Evolutionary conservation across 2,888 invertebrate species (phyloP).

Genomic region (Arenicola marina): DNA sequence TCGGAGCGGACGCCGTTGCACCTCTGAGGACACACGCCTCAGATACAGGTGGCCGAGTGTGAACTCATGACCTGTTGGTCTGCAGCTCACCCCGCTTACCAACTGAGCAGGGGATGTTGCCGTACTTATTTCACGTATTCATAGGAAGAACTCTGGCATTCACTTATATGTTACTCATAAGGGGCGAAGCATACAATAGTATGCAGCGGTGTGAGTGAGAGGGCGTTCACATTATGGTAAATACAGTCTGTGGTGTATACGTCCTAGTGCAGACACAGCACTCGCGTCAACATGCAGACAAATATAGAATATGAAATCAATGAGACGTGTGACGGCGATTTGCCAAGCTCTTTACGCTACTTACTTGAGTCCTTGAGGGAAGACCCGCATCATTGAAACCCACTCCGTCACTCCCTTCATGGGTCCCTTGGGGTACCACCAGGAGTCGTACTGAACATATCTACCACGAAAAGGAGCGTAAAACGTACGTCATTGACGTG

Average conservation of each 20-base stretch:
- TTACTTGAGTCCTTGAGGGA: constrained; percentile 39
- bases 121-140: too few species aligned
- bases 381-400: constrained; percentile 29
- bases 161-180: not conserved
- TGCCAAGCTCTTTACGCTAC: not conserved
- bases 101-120: too few species aligned
- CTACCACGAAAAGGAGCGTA: constrained; percentile 15
- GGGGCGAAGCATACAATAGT: too few species aligned
- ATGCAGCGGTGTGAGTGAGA: too few species aligned
- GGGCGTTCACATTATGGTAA: not conserved
- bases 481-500: not conserved
- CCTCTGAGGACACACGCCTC: too few species aligned
- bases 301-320: not conserved
- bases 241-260: not conserved
- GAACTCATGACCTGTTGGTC: too few species aligned
- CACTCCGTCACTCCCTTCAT: constrained; percentile 33
- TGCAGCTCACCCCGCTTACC: too few species aligned
- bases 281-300: not conserved
- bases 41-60: too few species aligned
- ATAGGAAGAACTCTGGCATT: not conserved
- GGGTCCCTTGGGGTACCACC: constrained; percentile 40
- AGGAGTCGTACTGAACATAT: constrained; percentile 41
- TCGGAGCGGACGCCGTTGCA: too few species aligned
- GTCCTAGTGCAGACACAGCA: not conserved
- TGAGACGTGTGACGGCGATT: not conserved